These are phyloP conservation scores for silkworm (Bombyx mori) DNA, from an alignment of 1,140 invertebrate genomes.

Conservation along the genomic window DNA sequence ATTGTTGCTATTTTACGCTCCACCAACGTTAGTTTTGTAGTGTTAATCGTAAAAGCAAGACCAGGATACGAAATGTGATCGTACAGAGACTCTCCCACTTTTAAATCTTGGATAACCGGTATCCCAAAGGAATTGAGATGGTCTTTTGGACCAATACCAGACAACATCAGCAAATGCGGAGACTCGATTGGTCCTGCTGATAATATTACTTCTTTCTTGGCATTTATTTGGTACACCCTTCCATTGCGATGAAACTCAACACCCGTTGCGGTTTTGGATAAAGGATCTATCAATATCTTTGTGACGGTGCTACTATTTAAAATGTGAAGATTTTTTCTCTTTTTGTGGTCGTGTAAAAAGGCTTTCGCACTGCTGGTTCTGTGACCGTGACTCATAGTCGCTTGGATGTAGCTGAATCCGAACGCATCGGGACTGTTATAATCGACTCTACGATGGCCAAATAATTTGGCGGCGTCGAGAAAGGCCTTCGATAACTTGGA, in stretches of 20 bases:
- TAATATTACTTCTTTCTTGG: constrained; percentile 79
- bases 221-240: constrained; percentile 60
- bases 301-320: constrained; percentile 71
- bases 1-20: constrained; percentile 64
- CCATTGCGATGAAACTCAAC: constrained; percentile 74
- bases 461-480: constrained; percentile 74
- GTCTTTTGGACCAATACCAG: constrained; percentile 81
- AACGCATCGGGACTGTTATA: constrained; percentile 77
- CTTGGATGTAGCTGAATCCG: constrained; percentile 78
- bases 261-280: constrained; percentile 74
- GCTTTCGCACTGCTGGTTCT: constrained; percentile 72
- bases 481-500: constrained; percentile 74
- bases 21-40: constrained; percentile 52
- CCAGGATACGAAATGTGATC: constrained; percentile 82
- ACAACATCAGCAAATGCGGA: constrained; percentile 85
- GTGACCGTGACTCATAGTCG: constrained; percentile 71
- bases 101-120: constrained; percentile 75
- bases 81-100: constrained; percentile 80
- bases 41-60: constrained; percentile 73
- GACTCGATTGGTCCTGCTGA: constrained; percentile 84
- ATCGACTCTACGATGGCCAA: constrained; percentile 74
- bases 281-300: constrained; percentile 75
- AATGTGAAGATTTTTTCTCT: constrained; percentile 78
- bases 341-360: constrained; percentile 72
- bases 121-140: constrained; percentile 78